phyloP scores from a whole-genome alignment of 1,140 invertebrate species.

The Drosophila kanapiae region DNA sequence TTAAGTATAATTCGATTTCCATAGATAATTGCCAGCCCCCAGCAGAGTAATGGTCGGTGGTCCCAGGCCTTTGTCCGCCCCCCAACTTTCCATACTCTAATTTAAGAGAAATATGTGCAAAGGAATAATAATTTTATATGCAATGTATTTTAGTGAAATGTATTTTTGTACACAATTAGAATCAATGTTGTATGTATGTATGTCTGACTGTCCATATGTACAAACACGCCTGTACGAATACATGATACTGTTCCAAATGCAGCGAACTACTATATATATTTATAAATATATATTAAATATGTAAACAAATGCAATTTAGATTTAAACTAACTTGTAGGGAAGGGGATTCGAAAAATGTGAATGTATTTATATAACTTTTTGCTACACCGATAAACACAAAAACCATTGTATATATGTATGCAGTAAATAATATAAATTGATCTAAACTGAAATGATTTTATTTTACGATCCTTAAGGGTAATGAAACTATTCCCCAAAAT shows the following conservation, averaged over 20 bases:
- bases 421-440: slow-evolving; percentile 57
- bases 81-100: slow-evolving; percentile 40
- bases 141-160: slow-evolving; percentile 80
- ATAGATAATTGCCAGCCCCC: slow-evolving; percentile 1
- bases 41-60: slow-evolving; percentile 14
- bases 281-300: slow-evolving; percentile 48
- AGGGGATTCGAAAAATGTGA: slow-evolving; percentile 25
- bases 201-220: slow-evolving; percentile 43
- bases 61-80: slow-evolving; percentile 48
- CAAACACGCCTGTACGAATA: slow-evolving; percentile 36
- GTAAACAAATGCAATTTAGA: slow-evolving; percentile 51
- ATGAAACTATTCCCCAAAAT: not conserved
- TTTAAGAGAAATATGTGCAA: slow-evolving; percentile 67
- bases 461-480: not conserved
- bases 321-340: slow-evolving; percentile 21
- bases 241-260: slow-evolving; percentile 32
- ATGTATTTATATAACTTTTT: slow-evolving; percentile 64
- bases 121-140: slow-evolving; percentile 77
- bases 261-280: slow-evolving; percentile 44
- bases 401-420: slow-evolving; percentile 45
- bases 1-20: not conserved
- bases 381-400: slow-evolving; percentile 55
- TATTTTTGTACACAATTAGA: slow-evolving; percentile 78
- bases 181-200: slow-evolving; percentile 42
- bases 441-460: slow-evolving; percentile 8